Evolutionary conservation across 2,113 vertebrate species (phyloP), one percentile per base, ranked within the genome.

Genomic region (Mionectes macconnelli): DNA sequence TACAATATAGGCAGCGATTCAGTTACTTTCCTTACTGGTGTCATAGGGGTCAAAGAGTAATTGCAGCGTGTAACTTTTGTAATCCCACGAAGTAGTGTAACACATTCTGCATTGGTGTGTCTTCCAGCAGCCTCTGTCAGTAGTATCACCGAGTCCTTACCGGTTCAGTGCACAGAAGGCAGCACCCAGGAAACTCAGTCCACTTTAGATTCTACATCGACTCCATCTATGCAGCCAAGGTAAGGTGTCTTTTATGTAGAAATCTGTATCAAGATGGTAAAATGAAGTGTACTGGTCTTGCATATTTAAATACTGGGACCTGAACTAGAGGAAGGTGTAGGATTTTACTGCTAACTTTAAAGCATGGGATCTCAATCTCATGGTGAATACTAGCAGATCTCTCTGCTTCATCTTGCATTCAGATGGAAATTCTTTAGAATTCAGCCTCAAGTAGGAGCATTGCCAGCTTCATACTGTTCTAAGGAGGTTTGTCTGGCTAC

Each of bases 131-230:
- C 98, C 87, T 97, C 97, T 95, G 97, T 98, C 90, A 98, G 96
- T 97, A 98, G 98, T 92, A 97, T 98, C 96, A 97, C 97, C 37
- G 98, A 98, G 70, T 97, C 98, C 73, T 93, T 98, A 96, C 98
- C 98, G 16, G 94, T 97, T 72, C 98, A 97, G 74, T 97, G 98
- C 96, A 95, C 98, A 93, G 98, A 98, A 45, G 96, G 97, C 92
- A 96, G 92, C 1, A 17, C 90, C 92, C 96, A 97, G 44, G 98
- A 98, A 78, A 82, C 95, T 44, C 95, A 97, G 78, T 97, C 98
- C 83, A 59, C 97, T 28, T 83, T 97, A 95, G 96, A 98, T 69
- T 96, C 97, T 66, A 92, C 97, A 21, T 96, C 97, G 42, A 86
- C 98, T 84, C 93, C 89, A 49, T 96, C 97, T 85, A 76, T 97